These are phyloP conservation scores for Drosophila kohkoa DNA, from an alignment of 1,140 invertebrate genomes.

Conservation along the genomic window DNA sequence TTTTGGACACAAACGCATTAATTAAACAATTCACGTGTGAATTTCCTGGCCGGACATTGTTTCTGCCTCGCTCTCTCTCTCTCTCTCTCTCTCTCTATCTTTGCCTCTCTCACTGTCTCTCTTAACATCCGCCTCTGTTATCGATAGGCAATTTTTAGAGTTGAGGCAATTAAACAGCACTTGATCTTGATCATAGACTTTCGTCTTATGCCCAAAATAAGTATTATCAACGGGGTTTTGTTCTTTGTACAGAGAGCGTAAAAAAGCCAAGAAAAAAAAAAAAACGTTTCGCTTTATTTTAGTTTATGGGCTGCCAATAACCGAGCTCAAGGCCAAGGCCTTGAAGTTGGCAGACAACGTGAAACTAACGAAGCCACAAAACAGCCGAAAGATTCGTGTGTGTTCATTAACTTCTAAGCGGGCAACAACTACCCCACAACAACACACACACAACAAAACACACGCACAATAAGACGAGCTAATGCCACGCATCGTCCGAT, in stretches of 20 bases:
- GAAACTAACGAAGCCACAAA: constrained; percentile 24
- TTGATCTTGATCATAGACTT: constrained; percentile 15
- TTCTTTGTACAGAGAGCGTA: constrained; percentile 6
- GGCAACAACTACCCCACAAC: constrained; percentile 49
- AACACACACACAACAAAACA: constrained; percentile 8
- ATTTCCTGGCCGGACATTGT: constrained; percentile 55
- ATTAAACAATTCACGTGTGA: constrained; percentile 69
- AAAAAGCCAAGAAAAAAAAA: background rate
- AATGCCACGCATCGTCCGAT: constrained; percentile 54
- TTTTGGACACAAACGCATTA: constrained; percentile 45
- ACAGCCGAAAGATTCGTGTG: constrained; percentile 39
- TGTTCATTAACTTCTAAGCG: constrained; percentile 57
- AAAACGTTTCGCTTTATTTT: constrained; percentile 42
- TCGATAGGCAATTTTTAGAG: constrained; percentile 3
- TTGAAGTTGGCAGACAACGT: constrained; percentile 12
- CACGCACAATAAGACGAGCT: constrained; percentile 43
- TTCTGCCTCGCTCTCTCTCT: background rate
- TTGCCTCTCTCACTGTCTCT: background rate
- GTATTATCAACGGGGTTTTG: constrained; percentile 20
- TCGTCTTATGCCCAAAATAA: constrained; percentile 17
- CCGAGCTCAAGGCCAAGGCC: constrained; percentile 58
- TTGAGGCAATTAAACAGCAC: constrained; percentile 16
- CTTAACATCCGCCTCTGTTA: constrained; percentile 32
- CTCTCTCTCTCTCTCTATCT: too few relatives aligned
- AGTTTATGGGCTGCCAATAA: constrained; percentile 55